Conservation (phyloP, 2,888 invertebrate genomes). For the Drosophila nr. perissopoda region DNA sequence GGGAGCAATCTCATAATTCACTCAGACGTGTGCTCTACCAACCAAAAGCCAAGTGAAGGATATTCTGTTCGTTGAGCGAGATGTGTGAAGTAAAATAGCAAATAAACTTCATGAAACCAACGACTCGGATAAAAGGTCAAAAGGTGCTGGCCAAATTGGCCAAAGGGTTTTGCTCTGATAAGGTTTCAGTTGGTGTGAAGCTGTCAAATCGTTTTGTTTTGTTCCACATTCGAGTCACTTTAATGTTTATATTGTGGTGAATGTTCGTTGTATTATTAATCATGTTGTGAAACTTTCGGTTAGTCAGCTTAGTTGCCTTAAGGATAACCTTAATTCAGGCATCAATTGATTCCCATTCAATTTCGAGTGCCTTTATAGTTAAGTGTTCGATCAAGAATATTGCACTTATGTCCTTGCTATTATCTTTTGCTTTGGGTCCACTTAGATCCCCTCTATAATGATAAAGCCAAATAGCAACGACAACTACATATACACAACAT, state of each 20-base stretch:
- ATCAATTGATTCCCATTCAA: background rate
- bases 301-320: background rate
- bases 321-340: background rate
- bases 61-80: conserved; percentile 37
- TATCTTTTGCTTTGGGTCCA: background rate
- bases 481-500: background rate
- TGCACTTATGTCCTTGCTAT: background rate
- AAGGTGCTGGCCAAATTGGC: conserved; percentile 17
- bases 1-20: conserved; percentile 54
- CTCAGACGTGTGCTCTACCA: conserved; percentile 14
- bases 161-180: conserved; percentile 24
- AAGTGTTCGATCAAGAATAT: background rate
- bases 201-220: conserved; percentile 35
- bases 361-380: background rate
- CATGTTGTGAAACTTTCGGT: background rate
- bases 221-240: conserved; percentile 4
- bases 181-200: conserved; percentile 22
- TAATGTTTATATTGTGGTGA: conserved; percentile 14
- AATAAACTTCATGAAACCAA: conserved; percentile 10
- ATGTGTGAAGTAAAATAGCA: conserved; percentile 17
- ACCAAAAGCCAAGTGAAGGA: conserved; percentile 17
- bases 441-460: background rate
- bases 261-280: conserved; percentile 8
- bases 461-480: background rate
- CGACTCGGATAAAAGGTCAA: conserved; percentile 35